Evolutionary conservation across 1,140 invertebrate genomes (phyloP).

Genomic region (Leptestheria dahalacensis): DNA sequence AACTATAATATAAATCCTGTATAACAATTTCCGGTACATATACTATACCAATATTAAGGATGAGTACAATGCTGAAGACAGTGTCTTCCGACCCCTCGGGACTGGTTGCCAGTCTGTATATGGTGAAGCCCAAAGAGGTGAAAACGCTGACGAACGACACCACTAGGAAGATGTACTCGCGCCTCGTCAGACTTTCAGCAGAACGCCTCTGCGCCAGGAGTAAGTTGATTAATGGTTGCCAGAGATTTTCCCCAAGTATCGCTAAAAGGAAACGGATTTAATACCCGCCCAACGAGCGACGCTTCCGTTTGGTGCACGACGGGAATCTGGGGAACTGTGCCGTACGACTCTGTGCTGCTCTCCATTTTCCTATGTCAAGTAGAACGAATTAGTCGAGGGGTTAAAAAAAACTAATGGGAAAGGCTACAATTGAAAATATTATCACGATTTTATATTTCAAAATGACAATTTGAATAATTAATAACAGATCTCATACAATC

Average conservation of each 20-base stretch:
- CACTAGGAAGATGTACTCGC: background rate
- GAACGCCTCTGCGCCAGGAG: background rate
- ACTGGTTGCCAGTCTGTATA: background rate
- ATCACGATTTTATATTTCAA: no score
- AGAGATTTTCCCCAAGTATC: background rate
- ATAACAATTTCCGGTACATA: background rate
- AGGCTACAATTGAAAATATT: background rate
- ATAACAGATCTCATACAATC: no score
- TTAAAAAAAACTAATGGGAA: background rate
- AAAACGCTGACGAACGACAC: background rate
- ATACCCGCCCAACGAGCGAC: background rate
- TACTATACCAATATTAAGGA: conserved; percentile 3
- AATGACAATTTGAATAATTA: no score
- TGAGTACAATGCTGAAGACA: background rate
- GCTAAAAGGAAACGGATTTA: background rate
- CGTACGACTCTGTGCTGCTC: background rate
- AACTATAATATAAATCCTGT: background rate
- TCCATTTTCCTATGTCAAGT: background rate
- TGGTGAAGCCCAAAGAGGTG: background rate
- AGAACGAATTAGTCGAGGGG: background rate
- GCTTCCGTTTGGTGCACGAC: background rate
- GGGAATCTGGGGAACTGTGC: background rate
- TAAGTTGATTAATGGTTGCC: background rate
- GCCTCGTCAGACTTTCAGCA: background rate
- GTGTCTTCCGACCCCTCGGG: background rate